phyloP scores from a whole-genome alignment of 2,888 invertebrate genomes.

The Plemyria rubiginata region DNA sequence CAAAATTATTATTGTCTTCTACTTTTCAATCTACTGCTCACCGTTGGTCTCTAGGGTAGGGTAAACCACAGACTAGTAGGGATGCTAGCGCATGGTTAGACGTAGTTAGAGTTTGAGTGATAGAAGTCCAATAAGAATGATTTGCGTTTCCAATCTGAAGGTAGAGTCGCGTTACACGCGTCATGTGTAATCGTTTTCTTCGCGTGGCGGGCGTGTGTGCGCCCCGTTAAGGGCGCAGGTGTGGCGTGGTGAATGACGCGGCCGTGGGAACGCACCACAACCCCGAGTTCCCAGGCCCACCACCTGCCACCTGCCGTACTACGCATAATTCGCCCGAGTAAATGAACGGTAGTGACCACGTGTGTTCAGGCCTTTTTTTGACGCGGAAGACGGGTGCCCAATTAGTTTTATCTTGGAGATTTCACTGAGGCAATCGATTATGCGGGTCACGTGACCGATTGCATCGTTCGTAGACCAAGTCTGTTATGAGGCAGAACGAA shows the following conservation, averaged over 20 bases:
- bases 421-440: constrained; percentile 33
- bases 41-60: too few species aligned
- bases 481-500: constrained; percentile 32
- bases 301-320: constrained; percentile 81
- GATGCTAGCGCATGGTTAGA: too few species aligned
- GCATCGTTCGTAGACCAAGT: constrained; percentile 8
- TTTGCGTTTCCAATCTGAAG: constrained; percentile 3
- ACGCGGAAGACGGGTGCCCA: constrained; percentile 73
- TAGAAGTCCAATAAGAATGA: background rate
- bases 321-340: constrained; percentile 84
- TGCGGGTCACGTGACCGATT: constrained; percentile 12
- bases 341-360: constrained; percentile 85
- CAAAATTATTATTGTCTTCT: background rate
- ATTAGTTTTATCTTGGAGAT: constrained; percentile 25
- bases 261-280: constrained; percentile 80
- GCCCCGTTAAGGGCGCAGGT: constrained; percentile 82
- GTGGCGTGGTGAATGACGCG: constrained; percentile 77
- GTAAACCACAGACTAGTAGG: too few species aligned
- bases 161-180: constrained; percentile 53
- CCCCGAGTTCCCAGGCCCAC: constrained; percentile 78
- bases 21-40: background rate
- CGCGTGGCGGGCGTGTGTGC: constrained; percentile 83
- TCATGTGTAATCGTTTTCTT: constrained; percentile 74
- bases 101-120: background rate
- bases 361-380: constrained; percentile 75